Evolutionary conservation across 2,888 invertebrate genomes (phyloP).

Genomic region (Scaptomyza flava): DNA sequence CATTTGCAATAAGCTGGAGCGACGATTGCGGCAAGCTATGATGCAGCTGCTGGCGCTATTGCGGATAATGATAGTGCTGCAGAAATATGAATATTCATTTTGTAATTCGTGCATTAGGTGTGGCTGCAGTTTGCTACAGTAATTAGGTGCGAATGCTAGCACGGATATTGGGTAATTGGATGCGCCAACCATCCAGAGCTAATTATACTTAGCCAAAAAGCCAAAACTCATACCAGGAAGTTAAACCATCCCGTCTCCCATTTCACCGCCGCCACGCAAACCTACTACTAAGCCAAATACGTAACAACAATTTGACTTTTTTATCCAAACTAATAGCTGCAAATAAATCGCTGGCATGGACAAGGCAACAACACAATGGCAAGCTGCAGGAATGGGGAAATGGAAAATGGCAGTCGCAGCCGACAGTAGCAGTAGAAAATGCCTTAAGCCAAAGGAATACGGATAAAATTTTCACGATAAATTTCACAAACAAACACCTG

Average conservation of each 20-base stretch:
- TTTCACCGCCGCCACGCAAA: background rate
- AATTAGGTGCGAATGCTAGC: constrained; percentile 68
- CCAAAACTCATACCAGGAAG: constrained; percentile 22
- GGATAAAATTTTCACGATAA: constrained; percentile 76
- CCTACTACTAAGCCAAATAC: constrained; percentile 29
- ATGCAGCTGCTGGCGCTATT: constrained; percentile 2
- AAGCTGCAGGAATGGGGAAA: background rate
- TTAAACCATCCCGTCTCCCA: background rate
- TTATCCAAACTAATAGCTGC: constrained; percentile 74
- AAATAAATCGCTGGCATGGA: constrained; percentile 60
- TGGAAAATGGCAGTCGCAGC: background rate
- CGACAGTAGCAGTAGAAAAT: constrained; percentile 16
- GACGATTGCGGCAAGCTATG: constrained; percentile 35
- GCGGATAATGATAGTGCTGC: constrained; percentile 22
- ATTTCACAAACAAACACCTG: constrained; percentile 81
- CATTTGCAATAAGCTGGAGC: constrained; percentile 62
- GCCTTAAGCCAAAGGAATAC: constrained; percentile 73
- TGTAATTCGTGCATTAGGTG: constrained; percentile 71
- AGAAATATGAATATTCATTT: constrained; percentile 74
- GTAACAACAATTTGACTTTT: constrained; percentile 50
- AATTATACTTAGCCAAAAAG: constrained; percentile 59
- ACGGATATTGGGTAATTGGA: constrained; percentile 63
- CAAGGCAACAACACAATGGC: constrained; percentile 12
- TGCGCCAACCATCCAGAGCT: constrained; percentile 60
- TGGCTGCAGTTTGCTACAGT: constrained; percentile 46